A percentile compares a stretch with the other conserved stretches of the same genome.
Evolutionary conservation across 2,113 vertebrate species (phyloP).

Genomic region (Daubentonia madagascariensis): DNA sequence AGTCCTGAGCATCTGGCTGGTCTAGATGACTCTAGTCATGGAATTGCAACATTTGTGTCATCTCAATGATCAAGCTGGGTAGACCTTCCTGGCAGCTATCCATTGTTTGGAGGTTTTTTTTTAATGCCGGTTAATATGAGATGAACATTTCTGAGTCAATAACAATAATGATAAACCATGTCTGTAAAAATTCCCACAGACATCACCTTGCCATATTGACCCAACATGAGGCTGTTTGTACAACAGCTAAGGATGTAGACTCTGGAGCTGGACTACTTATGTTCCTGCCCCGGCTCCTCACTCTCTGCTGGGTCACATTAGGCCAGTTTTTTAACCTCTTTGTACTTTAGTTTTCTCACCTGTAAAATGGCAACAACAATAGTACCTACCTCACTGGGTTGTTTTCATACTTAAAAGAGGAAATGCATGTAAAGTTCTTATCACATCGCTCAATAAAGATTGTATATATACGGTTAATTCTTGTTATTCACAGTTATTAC

Average conservation of each 20-base stretch:
- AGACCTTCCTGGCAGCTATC: not conserved
- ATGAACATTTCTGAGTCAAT: not conserved
- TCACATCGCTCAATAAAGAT: not conserved
- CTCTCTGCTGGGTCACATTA: rapidly evolving
- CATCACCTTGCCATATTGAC: no score
- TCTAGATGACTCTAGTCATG: not conserved
- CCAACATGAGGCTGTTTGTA: rapidly evolving
- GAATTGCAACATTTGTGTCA: not conserved
- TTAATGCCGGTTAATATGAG: not conserved
- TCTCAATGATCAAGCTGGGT: not conserved
- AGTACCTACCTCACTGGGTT: not conserved
- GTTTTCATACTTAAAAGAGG: not conserved
- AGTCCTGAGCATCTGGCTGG: not conserved
- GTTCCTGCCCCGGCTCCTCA: not conserved
- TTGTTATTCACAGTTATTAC: not conserved
- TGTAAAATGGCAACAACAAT: not conserved
- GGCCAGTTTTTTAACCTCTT: not conserved
- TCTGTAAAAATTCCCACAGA: not conserved
- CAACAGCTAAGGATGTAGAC: no score
- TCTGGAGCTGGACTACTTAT: not conserved
- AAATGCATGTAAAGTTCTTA: not conserved
- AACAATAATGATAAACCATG: not conserved
- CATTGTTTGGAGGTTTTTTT: not conserved
- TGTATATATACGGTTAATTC: no score
- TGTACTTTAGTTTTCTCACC: not conserved